Conservation (phyloP, 1,140 invertebrate genomes). For the Oncopeltus fasciatus region DNA sequence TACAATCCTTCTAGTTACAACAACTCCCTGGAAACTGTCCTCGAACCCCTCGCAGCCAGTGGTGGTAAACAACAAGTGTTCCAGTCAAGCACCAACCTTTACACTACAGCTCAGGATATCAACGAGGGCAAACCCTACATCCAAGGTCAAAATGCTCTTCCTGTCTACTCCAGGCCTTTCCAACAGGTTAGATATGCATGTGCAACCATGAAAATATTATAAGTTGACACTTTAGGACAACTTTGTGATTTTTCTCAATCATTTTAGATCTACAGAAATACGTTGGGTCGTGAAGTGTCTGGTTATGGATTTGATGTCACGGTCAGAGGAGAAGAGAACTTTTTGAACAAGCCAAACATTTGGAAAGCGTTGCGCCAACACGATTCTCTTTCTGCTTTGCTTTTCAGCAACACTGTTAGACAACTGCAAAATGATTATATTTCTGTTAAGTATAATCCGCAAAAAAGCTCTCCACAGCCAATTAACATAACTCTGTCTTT, state of each 20-base stretch:
- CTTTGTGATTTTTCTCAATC: no score
- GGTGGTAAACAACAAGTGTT: constrained; percentile 33
- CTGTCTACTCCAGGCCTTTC: no score
- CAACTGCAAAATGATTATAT: constrained; percentile 19
- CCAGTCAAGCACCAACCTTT: constrained; percentile 42
- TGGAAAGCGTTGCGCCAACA: not conserved
- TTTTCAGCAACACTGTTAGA: constrained; percentile 19
- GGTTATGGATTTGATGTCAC: constrained; percentile 35
- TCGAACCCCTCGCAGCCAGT: constrained; percentile 33
- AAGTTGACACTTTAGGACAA: no score
- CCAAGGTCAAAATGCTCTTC: not conserved
- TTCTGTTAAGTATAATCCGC: constrained; percentile 21
- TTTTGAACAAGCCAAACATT: constrained; percentile 24
- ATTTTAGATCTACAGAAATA: constrained; percentile 15
- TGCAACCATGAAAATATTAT: no score
- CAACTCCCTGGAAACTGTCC: constrained; percentile 30
- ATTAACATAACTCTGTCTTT: constrained; percentile 22
- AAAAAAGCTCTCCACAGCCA: constrained; percentile 23
- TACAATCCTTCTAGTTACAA: constrained; percentile 33
- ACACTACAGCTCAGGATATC: constrained; percentile 39
- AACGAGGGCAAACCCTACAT: constrained; percentile 27
- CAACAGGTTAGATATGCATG: no score
- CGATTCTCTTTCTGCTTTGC: constrained; percentile 25
- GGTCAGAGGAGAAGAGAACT: constrained; percentile 32
- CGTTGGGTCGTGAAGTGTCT: constrained; percentile 25